Conservation (phyloP, 2,888 invertebrate genomes). For the Andrena camellia region DNA sequence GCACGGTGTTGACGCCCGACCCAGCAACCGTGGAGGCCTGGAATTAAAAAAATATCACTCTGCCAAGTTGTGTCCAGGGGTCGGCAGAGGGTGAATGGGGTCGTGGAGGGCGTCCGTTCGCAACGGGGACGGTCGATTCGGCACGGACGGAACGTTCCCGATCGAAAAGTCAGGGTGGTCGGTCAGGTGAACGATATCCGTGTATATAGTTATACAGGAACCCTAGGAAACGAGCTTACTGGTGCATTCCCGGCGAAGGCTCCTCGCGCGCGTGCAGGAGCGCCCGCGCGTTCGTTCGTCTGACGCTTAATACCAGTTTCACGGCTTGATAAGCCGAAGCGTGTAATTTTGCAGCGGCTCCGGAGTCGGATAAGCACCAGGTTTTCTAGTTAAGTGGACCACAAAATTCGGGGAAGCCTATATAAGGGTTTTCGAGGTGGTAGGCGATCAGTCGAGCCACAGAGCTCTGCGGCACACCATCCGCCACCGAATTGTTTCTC, state of each 20-base stretch:
- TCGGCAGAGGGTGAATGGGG: background rate
- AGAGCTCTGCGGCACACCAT: slow-evolving; percentile 76
- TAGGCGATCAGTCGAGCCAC: slow-evolving; percentile 79
- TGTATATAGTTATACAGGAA: slow-evolving; percentile 70
- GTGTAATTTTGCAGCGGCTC: slow-evolving; percentile 88
- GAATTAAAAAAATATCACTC: slow-evolving; percentile 19
- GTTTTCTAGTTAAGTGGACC: slow-evolving; percentile 89
- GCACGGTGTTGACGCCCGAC: background rate
- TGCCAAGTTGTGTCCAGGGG: slow-evolving; percentile 20
- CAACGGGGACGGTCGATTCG: slow-evolving; percentile 51
- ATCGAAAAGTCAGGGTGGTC: slow-evolving; percentile 73
- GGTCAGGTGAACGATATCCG: slow-evolving; percentile 73
- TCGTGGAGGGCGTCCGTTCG: slow-evolving; percentile 11
- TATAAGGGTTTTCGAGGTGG: slow-evolving; percentile 85
- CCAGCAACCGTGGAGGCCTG: background rate
- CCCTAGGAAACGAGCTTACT: slow-evolving; percentile 74
- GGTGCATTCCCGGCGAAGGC: slow-evolving; percentile 74
- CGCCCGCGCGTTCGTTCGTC: slow-evolving; percentile 77
- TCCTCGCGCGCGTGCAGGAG: slow-evolving; percentile 74
- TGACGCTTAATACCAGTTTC: slow-evolving; percentile 85
- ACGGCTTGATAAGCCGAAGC: slow-evolving; percentile 87
- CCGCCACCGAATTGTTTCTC: slow-evolving; percentile 52
- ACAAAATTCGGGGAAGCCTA: slow-evolving; percentile 88
- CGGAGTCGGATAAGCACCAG: slow-evolving; percentile 86
- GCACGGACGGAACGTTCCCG: slow-evolving; percentile 56